Evolutionary conservation across 1,140 invertebrate species (phyloP), one percentile per base, ranked within the genome.

Genomic region (Ephestia elutella): DNA sequence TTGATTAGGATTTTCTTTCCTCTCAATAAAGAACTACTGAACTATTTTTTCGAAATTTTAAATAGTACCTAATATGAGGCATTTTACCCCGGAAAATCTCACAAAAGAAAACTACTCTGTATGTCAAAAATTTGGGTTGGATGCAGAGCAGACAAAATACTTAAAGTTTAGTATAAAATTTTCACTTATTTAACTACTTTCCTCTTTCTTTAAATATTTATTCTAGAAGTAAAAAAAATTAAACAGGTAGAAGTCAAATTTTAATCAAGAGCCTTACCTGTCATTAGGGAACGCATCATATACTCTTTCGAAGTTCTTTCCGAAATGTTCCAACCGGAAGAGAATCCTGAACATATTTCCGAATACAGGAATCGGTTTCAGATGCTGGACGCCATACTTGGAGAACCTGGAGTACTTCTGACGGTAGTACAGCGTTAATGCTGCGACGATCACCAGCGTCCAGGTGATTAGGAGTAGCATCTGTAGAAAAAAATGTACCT

Each of bases 401-500:
- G 56, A 62, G 63, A 74, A 80, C 21, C 55, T 65, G 30, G 75
- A 68, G 67, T 74, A 74, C 0, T 56, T 50, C 21, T 71, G 56
- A 0, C 62, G 44, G 32, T 61, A 58, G 54, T 73, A 78, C 9
- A 80, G 51, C 20, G 38, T 13, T 5, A 70, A 5, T 0, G 62
- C 63, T 8, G 60, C 60, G 11, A 66, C 7, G 4, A 73, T 7
- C 5, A 66, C 64, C 8, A 57, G 30, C 0, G 20, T 0, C 72
- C 75, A 78, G 48, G 71, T 65, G 13, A 73, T 44, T 10, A 69
- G 25, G 8, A 76, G 38, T 63, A 72, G 68, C 38, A 61, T 80
- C 68, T 60, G 66, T 62, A 48, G 48, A 56, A 54, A 18, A 11
- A 48, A 20, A 48, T n/a, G n/a, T n/a, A n/a, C n/a, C n/a, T n/a